Evolutionary conservation across 2,888 invertebrate species (phyloP), one percentile per base, ranked within the genome.

Genomic region (Diarsia brunnea): DNA sequence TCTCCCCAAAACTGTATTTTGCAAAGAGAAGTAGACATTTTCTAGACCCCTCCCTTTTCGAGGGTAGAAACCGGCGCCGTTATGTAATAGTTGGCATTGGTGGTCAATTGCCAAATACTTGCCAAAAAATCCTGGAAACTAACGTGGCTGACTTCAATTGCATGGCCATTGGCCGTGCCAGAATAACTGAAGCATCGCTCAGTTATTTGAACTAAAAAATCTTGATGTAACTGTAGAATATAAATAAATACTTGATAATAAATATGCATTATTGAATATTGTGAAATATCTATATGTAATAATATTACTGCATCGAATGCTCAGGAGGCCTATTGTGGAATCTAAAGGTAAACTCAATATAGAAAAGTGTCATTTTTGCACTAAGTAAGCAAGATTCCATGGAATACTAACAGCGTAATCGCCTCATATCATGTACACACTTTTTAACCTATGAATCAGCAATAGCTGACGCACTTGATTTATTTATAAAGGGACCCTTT

Each of bases 401-500:
- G 14, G 45, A 58, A 65, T 70, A 53, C 60, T 61, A 58, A 83
- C 49, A 38, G 43, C 73, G 45, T 38, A 21, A 60, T 55, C 14
- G 58, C 55, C 27, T 67, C 66, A 66, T 55, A 49, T 38, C 31
- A 55, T 53, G 43, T 71, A 65, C 61, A 69, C 27, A 71, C 1
- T 66, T 69, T 68, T 58, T 16, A 47, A 47, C 1, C 53, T 58
- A 64, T 84, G 77, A 71, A 60, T 71, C 65, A 69, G 51, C 61
- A 61, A 38, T 58, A 24, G 45, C 67, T 84, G 79, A 79, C 75
- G 83, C 75, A 76, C 75, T 65, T 60, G 66, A 49, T 81, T 70
- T 65, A 51, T 78, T 64, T 53, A 55, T 79, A 84, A 77, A 71
- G 69, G 53, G 24, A 60, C 43, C 71, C 53, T 45, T 73, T 75